Base-by-base conservation (phyloP, 2,113 vertebrate genomes). In the Bos indicus region DNA sequence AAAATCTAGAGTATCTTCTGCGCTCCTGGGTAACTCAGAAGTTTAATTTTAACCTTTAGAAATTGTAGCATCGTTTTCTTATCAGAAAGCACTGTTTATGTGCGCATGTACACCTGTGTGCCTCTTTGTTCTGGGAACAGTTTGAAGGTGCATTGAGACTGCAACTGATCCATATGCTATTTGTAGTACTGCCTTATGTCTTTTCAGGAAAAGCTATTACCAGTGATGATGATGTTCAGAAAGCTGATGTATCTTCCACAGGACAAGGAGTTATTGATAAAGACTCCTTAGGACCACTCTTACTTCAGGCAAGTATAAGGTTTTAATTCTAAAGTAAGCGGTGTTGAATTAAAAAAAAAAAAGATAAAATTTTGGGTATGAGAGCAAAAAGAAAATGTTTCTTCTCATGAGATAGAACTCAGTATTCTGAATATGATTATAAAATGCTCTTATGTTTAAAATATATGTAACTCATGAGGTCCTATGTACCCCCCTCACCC, bases 251-350 rank as follows among this genome's bases (percentile, higher is more conserved):
- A 43, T 99, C 99, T 95, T 99, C 99, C 87, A 99, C 99, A 43
- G 99, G 99, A 98, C 99, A 99, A 97, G 99, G 99, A 87, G 99
- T 99, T 98, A 99, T 99, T 98, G 99, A 99, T 98, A 99, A 99
- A 98, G 99, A 99, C 98, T 99, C 99, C 67, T 98, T 99, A 98
- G 99, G 99, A 51, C 99, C 99, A 23, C 99, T 99, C 94, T 98
- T 99, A 95, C 98, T 99, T 92, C 99, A 99, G 99, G 99, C 99
- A 98, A 99, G 99, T 98, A 60, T 59, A 95, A 95, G 12, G 36
- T 54, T 64, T 95, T 64, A 95, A n/a, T 26, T 33, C 9, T 46
- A 36, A 91, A 71, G 7, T n/a, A 83, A 82, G 71, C 36, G 54
- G 9, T 86, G 25, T 28, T 94, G 43, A 74, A 60, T 90, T 56